Conservation (phyloP, 2,797 vertebrate genomes). For the Anabas testudineus region DNA sequence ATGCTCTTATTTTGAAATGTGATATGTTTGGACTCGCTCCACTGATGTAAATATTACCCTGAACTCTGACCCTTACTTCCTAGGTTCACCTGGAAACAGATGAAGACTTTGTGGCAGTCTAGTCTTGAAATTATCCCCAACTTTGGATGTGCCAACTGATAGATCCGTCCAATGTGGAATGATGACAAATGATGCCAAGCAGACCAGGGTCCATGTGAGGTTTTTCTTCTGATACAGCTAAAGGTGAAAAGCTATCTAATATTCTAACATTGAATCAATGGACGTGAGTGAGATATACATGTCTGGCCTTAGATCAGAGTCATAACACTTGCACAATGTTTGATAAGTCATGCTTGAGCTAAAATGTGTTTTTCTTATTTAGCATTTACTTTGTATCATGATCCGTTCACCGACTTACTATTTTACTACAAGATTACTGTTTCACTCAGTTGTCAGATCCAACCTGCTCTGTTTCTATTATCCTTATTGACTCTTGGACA, state of each 20-base stretch:
- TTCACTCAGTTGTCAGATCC: no score
- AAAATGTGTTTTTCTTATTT: constrained; percentile 33
- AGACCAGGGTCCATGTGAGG: constrained; percentile 33
- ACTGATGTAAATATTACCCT: constrained; percentile 85
- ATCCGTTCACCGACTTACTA: no score
- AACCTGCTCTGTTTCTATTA: no score
- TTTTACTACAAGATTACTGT: no score
- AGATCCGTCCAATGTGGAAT: constrained; percentile 6
- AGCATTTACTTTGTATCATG: constrained; percentile 49
- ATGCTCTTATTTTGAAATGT: constrained; percentile 81
- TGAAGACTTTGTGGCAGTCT: constrained; percentile 55
- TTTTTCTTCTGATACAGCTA: constrained; percentile 30
- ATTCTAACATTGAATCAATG: constrained; percentile 22
- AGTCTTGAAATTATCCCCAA: constrained; percentile 52
- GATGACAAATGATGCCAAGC: constrained; percentile 39
- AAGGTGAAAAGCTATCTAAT: constrained; percentile 13
- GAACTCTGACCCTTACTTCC: constrained; percentile 82
- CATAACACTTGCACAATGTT: constrained; percentile 35
- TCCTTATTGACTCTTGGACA: no score
- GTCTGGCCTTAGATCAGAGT: constrained; percentile 21
- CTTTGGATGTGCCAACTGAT: constrained; percentile 47
- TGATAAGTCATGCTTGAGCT: constrained; percentile 31
- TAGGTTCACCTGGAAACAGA: constrained; percentile 80
- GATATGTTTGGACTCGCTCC: constrained; percentile 77
- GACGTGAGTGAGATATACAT: constrained; percentile 23